These are phyloP conservation scores for Ctenosaura bakeri DNA, from an alignment of 2,797 vertebrate species.

Conservation along the genomic window DNA sequence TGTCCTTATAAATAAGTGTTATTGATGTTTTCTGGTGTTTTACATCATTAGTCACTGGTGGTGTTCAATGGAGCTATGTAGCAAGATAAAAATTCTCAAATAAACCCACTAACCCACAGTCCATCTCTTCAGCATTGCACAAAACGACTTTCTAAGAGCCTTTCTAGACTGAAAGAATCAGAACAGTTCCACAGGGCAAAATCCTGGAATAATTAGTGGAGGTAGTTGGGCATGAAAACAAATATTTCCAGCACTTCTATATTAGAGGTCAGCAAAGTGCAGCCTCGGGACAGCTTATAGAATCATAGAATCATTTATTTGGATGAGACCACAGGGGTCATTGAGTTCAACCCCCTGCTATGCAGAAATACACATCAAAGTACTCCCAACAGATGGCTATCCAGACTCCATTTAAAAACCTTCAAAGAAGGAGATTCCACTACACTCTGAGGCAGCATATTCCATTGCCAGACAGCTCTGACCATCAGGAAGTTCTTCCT, in stretches of 20 bases:
- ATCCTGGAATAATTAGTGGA: background rate
- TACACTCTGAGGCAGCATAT: too few species aligned
- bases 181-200: background rate
- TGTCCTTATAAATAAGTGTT: background rate
- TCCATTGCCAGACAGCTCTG: too few species aligned
- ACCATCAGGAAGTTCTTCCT: too few species aligned
- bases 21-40: background rate
- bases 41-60: background rate
- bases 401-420: too few species aligned
- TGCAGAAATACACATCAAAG: too few species aligned
- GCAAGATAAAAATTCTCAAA: background rate
- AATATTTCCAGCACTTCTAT: background rate
- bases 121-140: background rate
- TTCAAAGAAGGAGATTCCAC: too few species aligned
- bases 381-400: too few species aligned
- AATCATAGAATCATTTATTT: too few species aligned
- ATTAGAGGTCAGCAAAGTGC: too few species aligned
- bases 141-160: background rate
- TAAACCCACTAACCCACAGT: background rate
- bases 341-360: too few species aligned
- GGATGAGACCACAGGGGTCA: too few species aligned
- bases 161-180: background rate
- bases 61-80: background rate
- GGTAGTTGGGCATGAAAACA: background rate
- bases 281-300: too few species aligned